Evolutionary conservation across 1,140 invertebrate species (phyloP).

Genomic region (Trichonephila clavata): DNA sequence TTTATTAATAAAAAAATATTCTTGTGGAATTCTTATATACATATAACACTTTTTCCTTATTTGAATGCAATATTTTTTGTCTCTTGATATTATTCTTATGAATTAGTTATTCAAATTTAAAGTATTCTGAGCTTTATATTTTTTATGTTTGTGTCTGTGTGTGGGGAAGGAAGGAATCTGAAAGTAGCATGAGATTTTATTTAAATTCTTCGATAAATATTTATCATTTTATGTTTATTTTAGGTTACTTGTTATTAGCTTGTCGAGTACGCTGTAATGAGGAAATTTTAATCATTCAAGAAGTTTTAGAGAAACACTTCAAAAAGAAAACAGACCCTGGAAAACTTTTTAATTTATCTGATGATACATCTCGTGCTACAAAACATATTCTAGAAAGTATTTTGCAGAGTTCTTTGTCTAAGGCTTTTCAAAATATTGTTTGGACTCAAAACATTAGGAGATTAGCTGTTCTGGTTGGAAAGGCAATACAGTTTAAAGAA

Average conservation of each 20-base stretch:
- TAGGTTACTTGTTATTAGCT: slow-evolving; percentile 93
- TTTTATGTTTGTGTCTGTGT: too few relatives aligned
- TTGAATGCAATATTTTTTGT: too few relatives aligned
- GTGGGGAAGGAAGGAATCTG: too few relatives aligned
- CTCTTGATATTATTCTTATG: too few relatives aligned
- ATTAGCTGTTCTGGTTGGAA: slow-evolving; percentile 93
- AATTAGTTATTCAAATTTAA: too few relatives aligned
- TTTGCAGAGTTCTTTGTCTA: slow-evolving; percentile 75
- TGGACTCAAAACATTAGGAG: slow-evolving; percentile 96
- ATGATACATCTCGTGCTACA: background rate
- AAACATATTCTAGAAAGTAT: slow-evolving; percentile 28
- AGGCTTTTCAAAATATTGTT: slow-evolving; percentile 90
- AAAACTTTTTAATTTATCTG: slow-evolving; percentile 82
- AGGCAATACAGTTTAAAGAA: slow-evolving; percentile 95
- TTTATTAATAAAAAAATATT: too few relatives aligned
- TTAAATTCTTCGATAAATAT: background rate
- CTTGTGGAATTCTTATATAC: too few relatives aligned
- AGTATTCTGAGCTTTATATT: too few relatives aligned
- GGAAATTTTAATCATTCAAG: slow-evolving; percentile 84
- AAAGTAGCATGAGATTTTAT: background rate
- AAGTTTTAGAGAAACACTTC: slow-evolving; percentile 89
- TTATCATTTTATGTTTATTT: slow-evolving; percentile 41
- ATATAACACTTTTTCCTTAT: too few relatives aligned
- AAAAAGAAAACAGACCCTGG: slow-evolving; percentile 88
- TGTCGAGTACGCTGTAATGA: slow-evolving; percentile 94